phyloP scores from a whole-genome alignment of 2,888 invertebrate species.

The Amphipoea lucens region DNA sequence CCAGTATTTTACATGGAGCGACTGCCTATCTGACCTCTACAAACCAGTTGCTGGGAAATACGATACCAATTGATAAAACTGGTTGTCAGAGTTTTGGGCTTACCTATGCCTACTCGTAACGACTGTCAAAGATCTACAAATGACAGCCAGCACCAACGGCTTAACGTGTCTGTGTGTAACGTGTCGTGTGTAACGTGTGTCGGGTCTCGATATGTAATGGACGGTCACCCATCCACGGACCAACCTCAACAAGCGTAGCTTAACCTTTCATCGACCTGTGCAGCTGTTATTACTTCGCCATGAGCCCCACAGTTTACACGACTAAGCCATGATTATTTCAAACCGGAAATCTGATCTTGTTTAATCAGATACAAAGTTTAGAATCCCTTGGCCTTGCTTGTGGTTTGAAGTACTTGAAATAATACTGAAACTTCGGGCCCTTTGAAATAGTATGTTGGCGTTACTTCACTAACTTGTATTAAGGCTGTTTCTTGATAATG shows the following conservation, averaged over 20 bases:
- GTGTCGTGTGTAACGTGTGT: no score
- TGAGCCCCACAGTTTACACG: neutral
- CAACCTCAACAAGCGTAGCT: neutral
- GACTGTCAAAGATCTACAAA: no score
- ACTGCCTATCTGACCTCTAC: neutral
- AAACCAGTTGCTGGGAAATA: neutral
- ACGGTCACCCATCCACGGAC: neutral
- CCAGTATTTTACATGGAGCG: neutral
- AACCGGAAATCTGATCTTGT: constrained; percentile 36
- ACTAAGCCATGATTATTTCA: constrained; percentile 8
- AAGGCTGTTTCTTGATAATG: constrained; percentile 56
- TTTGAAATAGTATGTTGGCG: constrained; percentile 52
- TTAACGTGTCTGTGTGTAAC: neutral
- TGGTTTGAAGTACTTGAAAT: constrained; percentile 60
- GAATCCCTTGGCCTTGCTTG: constrained; percentile 49
- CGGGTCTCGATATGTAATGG: neutral
- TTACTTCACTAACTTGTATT: constrained; percentile 48
- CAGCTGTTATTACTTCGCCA: neutral
- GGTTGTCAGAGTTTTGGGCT: neutral
- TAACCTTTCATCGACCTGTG: neutral
- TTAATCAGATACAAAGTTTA: constrained; percentile 51
- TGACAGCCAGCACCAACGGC: neutral
- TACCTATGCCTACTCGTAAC: neutral
- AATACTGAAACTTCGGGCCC: constrained; percentile 56
- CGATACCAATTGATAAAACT: neutral